phyloP scores from a whole-genome alignment of 2,797 vertebrate genomes.

The Fistularia commersonii region DNA sequence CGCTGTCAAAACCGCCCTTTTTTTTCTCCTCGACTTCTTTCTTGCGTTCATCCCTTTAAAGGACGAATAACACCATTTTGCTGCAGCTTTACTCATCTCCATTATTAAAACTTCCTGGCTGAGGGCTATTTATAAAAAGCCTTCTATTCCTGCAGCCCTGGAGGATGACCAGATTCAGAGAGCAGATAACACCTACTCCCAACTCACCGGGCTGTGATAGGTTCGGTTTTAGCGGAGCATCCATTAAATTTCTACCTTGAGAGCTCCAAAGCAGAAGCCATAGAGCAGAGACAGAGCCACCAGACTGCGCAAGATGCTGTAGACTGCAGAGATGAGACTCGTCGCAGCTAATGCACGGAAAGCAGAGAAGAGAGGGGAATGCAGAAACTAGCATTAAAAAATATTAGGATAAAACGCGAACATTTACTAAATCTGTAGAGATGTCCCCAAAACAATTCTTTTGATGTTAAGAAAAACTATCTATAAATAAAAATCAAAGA shows the following conservation, averaged over 20 bases:
- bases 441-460: too few species aligned
- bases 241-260: conserved; percentile 79
- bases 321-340: conserved; percentile 84
- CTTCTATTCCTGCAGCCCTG: conserved; percentile 13
- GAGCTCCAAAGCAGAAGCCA: conserved; percentile 87
- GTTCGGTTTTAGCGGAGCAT: not conserved
- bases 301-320: conserved; percentile 85
- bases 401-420: not conserved
- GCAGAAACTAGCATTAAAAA: not conserved
- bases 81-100: conserved; percentile 17
- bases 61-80: not conserved
- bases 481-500: too few species aligned
- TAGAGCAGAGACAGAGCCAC: conserved; percentile 81
- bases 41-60: too few species aligned
- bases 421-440: too few species aligned
- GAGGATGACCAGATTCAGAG: conserved; percentile 2
- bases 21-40: too few species aligned
- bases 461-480: too few species aligned
- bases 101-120: conserved; percentile 11
- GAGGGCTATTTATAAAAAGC: conserved; percentile 27
- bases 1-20: too few species aligned
- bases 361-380: conserved; percentile 9
- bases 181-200: not conserved
- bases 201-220: not conserved
- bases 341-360: conserved; percentile 81